phyloP scores from a whole-genome alignment of 2,888 invertebrate genomes.

The Nymphalis urticae region DNA sequence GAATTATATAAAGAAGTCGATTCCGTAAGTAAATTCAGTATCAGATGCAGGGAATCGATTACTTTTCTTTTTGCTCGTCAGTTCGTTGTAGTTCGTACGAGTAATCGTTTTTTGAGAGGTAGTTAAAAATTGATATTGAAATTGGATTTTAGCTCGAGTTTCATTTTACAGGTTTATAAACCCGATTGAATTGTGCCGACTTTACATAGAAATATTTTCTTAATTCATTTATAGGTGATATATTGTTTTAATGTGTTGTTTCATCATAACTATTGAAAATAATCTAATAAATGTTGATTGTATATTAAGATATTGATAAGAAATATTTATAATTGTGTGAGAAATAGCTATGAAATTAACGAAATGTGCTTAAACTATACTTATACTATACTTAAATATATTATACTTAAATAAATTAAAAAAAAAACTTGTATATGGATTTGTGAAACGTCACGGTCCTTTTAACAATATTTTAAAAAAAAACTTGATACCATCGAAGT shows the following conservation, averaged over 20 bases:
- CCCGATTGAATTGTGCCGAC: background rate
- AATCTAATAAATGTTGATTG: no score
- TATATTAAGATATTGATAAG: no score
- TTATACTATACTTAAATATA: no score
- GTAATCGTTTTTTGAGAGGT: conserved; percentile 26
- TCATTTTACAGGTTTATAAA: conserved; percentile 12
- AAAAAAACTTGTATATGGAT: no score
- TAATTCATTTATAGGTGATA: background rate
- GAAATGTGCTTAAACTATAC: no score
- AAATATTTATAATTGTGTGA: no score
- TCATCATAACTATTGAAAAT: no score
- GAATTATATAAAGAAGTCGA: conserved; percentile 26
- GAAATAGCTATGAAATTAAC: no score
- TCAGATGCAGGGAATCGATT: conserved; percentile 30
- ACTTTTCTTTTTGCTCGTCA: conserved; percentile 20
- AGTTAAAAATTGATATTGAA: conserved; percentile 32
- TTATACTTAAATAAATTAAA: no score
- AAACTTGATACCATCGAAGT: no score
- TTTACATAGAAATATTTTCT: background rate
- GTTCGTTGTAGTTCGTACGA: conserved; percentile 18
- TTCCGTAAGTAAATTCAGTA: conserved; percentile 27
- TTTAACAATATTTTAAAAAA: no score
- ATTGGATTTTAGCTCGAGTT: conserved; percentile 29
- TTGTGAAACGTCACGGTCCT: no score
- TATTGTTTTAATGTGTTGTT: background rate